Percentiles rank a stretch among this genome's conserved stretches.
Conservation (phyloP, 2,888 invertebrate species). For the Perizoma flavofasciatum region DNA sequence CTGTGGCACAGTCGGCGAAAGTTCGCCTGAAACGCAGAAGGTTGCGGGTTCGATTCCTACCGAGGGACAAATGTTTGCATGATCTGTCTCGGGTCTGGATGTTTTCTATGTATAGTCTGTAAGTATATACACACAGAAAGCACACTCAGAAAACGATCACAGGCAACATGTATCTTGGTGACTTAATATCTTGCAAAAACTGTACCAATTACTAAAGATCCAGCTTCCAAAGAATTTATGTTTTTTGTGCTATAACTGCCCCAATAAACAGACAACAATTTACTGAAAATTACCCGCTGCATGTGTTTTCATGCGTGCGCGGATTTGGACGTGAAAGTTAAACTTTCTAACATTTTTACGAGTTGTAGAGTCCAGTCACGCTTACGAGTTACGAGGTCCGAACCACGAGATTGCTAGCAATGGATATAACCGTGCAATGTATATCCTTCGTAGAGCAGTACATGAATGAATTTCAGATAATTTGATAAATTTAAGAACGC, state of each 20-base stretch:
- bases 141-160: too few relatives aligned
- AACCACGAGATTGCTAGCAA: slow-evolving; percentile 37
- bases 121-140: too few relatives aligned
- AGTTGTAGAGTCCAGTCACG: slow-evolving; percentile 39
- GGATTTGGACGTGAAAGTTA: slow-evolving; percentile 27
- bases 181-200: too few relatives aligned
- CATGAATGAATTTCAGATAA: slow-evolving; percentile 16
- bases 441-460: slow-evolving; percentile 15
- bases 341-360: slow-evolving; percentile 32
- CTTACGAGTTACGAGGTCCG: slow-evolving; percentile 38
- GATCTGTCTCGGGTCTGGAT: too few relatives aligned
- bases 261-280: slow-evolving; percentile 12
- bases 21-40: too few relatives aligned
- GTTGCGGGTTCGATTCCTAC: too few relatives aligned
- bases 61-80: too few relatives aligned
- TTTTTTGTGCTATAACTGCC: neutral
- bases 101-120: too few relatives aligned
- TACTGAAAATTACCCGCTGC: slow-evolving; percentile 22
- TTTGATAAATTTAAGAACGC: neutral
- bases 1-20: too few relatives aligned
- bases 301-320: slow-evolving; percentile 31
- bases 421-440: slow-evolving; percentile 31
- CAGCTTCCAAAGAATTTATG: neutral
- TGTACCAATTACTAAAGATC: slow-evolving; percentile 1
- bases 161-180: too few relatives aligned